These are phyloP conservation scores for Formicarius rufipectus DNA, from an alignment of 2,113 vertebrate genomes.

Conservation along the genomic window DNA sequence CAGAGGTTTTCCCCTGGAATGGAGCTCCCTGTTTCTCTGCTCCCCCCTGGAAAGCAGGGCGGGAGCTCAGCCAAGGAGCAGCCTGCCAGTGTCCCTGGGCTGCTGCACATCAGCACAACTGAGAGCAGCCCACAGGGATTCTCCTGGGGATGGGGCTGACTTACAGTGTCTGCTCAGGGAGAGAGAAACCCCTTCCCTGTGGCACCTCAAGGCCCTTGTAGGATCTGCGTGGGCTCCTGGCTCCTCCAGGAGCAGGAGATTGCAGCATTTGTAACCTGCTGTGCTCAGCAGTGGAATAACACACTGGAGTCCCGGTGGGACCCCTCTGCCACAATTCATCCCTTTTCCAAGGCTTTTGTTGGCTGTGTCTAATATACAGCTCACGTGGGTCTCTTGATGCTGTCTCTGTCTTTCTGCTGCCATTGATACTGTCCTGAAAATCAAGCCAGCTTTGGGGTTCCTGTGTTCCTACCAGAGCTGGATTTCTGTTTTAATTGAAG, in stretches of 20 bases:
- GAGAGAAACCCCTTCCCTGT: neutral
- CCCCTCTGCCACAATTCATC: neutral
- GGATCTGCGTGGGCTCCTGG: neutral
- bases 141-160: neutral
- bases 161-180: neutral
- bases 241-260: neutral
- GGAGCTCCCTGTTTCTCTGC: neutral
- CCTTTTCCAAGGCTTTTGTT: neutral
- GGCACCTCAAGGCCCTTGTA: accelerated
- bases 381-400: neutral
- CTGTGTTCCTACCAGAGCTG: neutral
- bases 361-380: neutral
- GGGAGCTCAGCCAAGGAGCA: neutral
- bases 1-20: neutral
- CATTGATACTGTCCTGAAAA: neutral
- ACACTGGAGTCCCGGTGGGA: neutral
- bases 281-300: neutral
- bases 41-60: neutral
- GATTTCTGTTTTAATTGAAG: neutral
- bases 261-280: neutral
- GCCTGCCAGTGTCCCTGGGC: neutral
- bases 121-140: neutral
- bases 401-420: neutral
- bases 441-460: neutral
- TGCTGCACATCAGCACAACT: neutral